These are phyloP conservation scores for Phenacoccus solenopsis DNA, from an alignment of 1,140 invertebrate genomes.

Conservation along the genomic window DNA sequence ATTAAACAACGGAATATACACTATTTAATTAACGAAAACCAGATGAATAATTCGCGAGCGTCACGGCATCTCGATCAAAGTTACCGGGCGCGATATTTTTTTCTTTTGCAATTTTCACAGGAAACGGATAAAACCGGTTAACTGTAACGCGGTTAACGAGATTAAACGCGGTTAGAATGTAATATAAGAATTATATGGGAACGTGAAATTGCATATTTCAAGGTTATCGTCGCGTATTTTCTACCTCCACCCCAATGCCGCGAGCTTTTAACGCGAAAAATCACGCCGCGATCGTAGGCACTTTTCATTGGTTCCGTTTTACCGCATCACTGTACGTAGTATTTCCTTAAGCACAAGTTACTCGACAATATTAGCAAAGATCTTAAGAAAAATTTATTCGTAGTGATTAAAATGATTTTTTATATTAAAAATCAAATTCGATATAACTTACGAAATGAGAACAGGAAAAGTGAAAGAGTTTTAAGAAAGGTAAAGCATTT, in stretches of 20 bases:
- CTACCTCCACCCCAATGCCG: too few species aligned
- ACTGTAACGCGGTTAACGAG: constrained; percentile 1
- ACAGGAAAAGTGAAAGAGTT: too few species aligned
- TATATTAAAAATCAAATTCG: too few species aligned
- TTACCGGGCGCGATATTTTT: neutral
- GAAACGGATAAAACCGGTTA: constrained; percentile 1
- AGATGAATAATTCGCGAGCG: neutral
- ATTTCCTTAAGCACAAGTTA: too few species aligned
- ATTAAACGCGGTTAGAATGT: neutral
- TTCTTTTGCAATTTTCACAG: constrained; percentile 2
- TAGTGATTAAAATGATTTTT: too few species aligned
- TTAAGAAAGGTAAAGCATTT: too few species aligned
- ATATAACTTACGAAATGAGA: too few species aligned
- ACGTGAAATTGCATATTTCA: constrained; percentile 2
- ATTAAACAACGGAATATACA: neutral
- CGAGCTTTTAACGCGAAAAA: neutral
- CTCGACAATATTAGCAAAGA: too few species aligned
- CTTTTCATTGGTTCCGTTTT: too few species aligned
- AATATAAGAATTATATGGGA: neutral
- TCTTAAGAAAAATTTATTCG: too few species aligned
- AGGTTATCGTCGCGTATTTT: neutral
- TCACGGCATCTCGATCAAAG: constrained; percentile 1
- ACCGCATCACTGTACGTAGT: too few species aligned
- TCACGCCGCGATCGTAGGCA: neutral
- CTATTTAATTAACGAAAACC: neutral